These are phyloP conservation scores for Atta colombica DNA, from an alignment of 1,140 invertebrate genomes.

Conservation along the genomic window DNA sequence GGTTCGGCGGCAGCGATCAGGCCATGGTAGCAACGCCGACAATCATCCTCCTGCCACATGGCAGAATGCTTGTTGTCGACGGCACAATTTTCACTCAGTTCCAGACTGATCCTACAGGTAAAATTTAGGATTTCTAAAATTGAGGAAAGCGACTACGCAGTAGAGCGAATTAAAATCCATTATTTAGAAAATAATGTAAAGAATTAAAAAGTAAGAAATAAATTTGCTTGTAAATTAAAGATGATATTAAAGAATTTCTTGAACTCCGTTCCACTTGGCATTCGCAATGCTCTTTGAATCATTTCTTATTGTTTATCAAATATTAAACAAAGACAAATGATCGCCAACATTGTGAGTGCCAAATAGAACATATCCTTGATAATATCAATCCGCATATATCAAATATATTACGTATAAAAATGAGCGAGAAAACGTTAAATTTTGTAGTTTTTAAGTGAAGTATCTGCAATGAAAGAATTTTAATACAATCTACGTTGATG, in stretches of 20 bases:
- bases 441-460: neutral
- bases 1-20: slow-evolving; percentile 76
- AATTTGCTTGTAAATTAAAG: neutral
- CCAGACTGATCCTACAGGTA: slow-evolving; percentile 83
- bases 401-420: neutral
- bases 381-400: neutral
- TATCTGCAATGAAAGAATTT: neutral
- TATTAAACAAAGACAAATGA: too few species aligned
- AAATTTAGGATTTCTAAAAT: slow-evolving; percentile 37
- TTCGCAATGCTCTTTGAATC: too few species aligned
- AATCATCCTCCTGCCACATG: slow-evolving; percentile 88
- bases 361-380: neutral
- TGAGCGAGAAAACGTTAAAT: neutral
- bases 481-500: neutral
- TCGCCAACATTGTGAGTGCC: too few species aligned
- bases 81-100: slow-evolving; percentile 86
- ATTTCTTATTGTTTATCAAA: too few species aligned
- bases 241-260: neutral
- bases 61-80: slow-evolving; percentile 88
- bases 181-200: neutral
- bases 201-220: neutral
- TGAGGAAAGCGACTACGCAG: neutral
- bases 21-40: slow-evolving; percentile 86
- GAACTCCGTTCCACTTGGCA: too few species aligned
- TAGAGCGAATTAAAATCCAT: neutral